A percentile compares a stretch with the other conserved stretches of the same genome.
These are phyloP conservation scores for Rhaphigaster nebulosa DNA, from an alignment of 2,888 invertebrate genomes.

Conservation along the genomic window DNA sequence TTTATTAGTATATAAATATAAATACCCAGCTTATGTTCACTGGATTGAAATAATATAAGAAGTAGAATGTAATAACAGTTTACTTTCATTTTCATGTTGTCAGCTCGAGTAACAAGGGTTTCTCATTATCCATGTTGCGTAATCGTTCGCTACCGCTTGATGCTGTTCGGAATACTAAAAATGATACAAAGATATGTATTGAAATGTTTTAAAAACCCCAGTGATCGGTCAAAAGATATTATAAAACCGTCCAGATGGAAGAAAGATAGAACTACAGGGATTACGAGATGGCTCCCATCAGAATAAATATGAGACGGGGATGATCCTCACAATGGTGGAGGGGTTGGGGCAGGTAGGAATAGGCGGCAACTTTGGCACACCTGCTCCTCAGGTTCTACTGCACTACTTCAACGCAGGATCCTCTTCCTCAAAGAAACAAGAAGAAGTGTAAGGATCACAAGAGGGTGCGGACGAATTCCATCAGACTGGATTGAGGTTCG, in stretches of 20 bases:
- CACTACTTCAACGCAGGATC: neutral
- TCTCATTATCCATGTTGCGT: neutral
- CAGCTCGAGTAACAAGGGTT: neutral
- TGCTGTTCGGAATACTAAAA: neutral
- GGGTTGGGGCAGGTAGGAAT: slow-evolving; percentile 32
- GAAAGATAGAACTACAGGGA: neutral
- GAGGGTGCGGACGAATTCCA: neutral
- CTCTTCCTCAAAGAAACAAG: neutral
- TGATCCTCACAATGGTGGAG: neutral
- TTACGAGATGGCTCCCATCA: neutral
- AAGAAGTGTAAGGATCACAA: no score
- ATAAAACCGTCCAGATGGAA: neutral
- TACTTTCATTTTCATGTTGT: neutral
- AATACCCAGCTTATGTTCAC: neutral
- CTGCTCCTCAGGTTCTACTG: neutral
- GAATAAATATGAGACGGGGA: slow-evolving; percentile 13
- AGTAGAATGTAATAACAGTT: neutral
- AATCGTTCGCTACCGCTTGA: neutral
- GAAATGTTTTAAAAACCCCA: neutral
- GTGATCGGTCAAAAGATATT: neutral
- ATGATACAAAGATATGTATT: neutral
- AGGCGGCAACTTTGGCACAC: slow-evolving; percentile 25
- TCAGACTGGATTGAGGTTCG: neutral
- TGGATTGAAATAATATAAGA: neutral
- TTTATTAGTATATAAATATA: neutral